Evolutionary conservation across 2,113 vertebrate genomes (phyloP).

Genomic region (Salvelinus alpinus): DNA sequence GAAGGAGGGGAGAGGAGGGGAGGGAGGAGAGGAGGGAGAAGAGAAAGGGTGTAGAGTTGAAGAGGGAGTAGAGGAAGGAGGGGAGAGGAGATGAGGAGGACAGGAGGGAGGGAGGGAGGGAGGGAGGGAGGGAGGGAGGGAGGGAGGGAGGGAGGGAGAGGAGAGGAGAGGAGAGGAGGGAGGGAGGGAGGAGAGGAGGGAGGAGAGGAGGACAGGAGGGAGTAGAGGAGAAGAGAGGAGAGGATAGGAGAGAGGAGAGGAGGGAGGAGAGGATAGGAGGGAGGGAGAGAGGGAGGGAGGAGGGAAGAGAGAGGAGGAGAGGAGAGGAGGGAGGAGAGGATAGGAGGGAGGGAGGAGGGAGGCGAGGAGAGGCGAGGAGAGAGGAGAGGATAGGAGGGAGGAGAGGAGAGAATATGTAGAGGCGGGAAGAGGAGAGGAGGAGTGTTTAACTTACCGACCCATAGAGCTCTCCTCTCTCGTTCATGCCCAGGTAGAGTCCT

Average conservation of each 20-base stretch:
- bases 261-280: background rate
- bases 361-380: background rate
- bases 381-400: background rate
- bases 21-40: too few relatives aligned
- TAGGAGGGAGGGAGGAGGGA: background rate
- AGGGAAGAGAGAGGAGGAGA: background rate
- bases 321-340: background rate
- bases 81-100: too few relatives aligned
- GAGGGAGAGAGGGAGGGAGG: too few relatives aligned
- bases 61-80: too few relatives aligned
- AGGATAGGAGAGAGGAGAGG: background rate
- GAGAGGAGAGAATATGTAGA: background rate
- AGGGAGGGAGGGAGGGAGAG: too few relatives aligned
- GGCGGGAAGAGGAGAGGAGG: background rate
- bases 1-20: too few relatives aligned
- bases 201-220: rapidly evolving
- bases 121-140: too few relatives aligned
- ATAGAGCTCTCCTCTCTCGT: conserved; percentile 95
- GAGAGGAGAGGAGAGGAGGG: too few relatives aligned
- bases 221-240: too few relatives aligned
- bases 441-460: conserved; percentile 90
- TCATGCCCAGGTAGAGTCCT: conserved; percentile 98
- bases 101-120: too few relatives aligned
- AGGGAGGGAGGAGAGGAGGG: too few relatives aligned
- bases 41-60: too few relatives aligned